Conservation (phyloP, 2,888 invertebrate species). For the Drosophila diplacantha region DNA sequence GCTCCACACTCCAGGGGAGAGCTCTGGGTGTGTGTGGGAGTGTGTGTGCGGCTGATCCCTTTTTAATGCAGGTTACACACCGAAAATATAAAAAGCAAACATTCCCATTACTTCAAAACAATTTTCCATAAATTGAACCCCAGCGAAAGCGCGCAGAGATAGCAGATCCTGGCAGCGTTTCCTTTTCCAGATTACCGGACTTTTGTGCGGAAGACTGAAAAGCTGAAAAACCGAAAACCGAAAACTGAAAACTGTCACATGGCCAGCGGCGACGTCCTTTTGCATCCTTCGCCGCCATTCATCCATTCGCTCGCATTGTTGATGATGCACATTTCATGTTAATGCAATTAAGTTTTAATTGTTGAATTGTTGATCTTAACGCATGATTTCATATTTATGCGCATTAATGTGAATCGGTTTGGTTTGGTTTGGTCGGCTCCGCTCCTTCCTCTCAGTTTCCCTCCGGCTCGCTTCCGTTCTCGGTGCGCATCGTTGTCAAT, state of each 20-base stretch:
- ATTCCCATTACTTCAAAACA: constrained; percentile 71
- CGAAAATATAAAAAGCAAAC: constrained; percentile 42
- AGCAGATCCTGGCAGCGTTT: constrained; percentile 36
- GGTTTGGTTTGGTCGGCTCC: constrained; percentile 24
- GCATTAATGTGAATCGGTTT: constrained; percentile 66
- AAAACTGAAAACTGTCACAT: constrained; percentile 33
- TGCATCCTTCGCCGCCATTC: constrained; percentile 29
- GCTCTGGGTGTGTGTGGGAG: neutral
- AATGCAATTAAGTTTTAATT: constrained; percentile 73
- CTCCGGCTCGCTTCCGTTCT: constrained; percentile 31
- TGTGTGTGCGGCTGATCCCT: constrained; percentile 56
- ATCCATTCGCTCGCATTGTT: constrained; percentile 45
- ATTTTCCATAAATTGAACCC: constrained; percentile 73
- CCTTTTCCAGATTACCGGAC: constrained; percentile 20
- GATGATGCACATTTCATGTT: constrained; percentile 73
- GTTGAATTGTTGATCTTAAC: constrained; percentile 74
- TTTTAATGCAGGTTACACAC: constrained; percentile 62
- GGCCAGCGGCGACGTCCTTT: constrained; percentile 27
- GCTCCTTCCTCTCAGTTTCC: constrained; percentile 13
- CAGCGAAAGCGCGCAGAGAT: constrained; percentile 23
- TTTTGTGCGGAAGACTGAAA: constrained; percentile 22
- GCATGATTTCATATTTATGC: constrained; percentile 73
- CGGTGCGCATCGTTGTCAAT: constrained; percentile 52
- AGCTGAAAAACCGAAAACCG: neutral
- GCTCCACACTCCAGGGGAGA: constrained; percentile 49